Evolutionary conservation across 2,113 vertebrate genomes (phyloP).

Genomic region (Pterocles burchelli): DNA sequence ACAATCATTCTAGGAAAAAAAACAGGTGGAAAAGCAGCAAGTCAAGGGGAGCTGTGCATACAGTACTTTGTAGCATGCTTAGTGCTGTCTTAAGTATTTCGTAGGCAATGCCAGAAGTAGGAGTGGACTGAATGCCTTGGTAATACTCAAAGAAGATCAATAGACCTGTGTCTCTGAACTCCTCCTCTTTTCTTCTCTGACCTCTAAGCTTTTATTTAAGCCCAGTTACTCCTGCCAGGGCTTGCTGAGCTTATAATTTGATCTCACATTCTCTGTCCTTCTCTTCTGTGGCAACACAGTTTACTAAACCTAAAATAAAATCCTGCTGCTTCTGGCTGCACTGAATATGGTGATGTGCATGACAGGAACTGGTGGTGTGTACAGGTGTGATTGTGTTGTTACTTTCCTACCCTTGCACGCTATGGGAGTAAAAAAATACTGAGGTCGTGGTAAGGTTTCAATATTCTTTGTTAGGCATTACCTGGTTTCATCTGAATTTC

Average conservation of each 20-base stretch:
- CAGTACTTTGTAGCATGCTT: not conserved
- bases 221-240: not conserved
- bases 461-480: not conserved
- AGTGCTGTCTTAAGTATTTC: not conserved
- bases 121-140: not conserved
- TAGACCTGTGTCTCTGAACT: not conserved
- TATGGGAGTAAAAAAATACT: not conserved
- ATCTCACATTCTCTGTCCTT: not conserved
- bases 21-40: not conserved
- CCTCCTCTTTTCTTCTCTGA: not conserved
- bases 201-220: not conserved
- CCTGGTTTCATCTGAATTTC: not conserved
- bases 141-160: not conserved
- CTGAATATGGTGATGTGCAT: not conserved
- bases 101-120: not conserved
- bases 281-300: not conserved
- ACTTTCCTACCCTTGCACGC: not conserved
- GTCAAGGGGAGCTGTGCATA: not conserved
- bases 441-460: not conserved
- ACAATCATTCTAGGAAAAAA: not conserved
- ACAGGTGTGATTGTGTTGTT: not conserved
- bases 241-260: not conserved
- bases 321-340: not conserved
- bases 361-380: not conserved
- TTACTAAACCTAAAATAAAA: not conserved